These are phyloP conservation scores for Brachyhypopomus occidentalis DNA, from an alignment of 2,113 vertebrate species.

Conservation along the genomic window DNA sequence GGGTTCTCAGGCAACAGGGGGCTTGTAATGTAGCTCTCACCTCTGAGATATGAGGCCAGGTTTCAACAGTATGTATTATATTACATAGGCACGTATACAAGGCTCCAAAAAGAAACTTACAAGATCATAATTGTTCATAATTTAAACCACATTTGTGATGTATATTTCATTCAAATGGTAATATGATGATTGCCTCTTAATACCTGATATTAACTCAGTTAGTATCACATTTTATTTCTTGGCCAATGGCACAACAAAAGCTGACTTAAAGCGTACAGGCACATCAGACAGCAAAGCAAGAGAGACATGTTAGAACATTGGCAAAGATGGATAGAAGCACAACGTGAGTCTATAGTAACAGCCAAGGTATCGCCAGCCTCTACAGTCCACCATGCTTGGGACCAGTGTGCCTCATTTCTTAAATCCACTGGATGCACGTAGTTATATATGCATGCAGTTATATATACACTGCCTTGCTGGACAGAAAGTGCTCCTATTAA, in stretches of 20 bases:
- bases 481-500: background rate
- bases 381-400: too few relatives aligned
- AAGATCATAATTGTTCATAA: too few relatives aligned
- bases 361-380: too few relatives aligned
- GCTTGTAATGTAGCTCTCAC: background rate
- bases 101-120: too few relatives aligned
- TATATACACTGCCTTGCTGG: background rate
- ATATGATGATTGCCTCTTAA: too few relatives aligned
- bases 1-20: background rate
- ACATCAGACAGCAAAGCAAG: background rate
- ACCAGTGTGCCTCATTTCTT: background rate
- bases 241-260: background rate
- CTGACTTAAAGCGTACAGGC: background rate
- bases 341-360: background rate
- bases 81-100: background rate
- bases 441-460: background rate
- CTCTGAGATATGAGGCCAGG: background rate
- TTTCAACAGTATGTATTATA: background rate
- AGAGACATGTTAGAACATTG: background rate
- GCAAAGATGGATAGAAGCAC: background rate
- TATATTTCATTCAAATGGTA: too few relatives aligned
- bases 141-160: too few relatives aligned
- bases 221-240: background rate
- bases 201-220: too few relatives aligned
- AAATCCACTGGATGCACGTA: background rate